These are phyloP conservation scores for Cactoblastis cactorum DNA, from an alignment of 2,888 invertebrate species.

Conservation along the genomic window DNA sequence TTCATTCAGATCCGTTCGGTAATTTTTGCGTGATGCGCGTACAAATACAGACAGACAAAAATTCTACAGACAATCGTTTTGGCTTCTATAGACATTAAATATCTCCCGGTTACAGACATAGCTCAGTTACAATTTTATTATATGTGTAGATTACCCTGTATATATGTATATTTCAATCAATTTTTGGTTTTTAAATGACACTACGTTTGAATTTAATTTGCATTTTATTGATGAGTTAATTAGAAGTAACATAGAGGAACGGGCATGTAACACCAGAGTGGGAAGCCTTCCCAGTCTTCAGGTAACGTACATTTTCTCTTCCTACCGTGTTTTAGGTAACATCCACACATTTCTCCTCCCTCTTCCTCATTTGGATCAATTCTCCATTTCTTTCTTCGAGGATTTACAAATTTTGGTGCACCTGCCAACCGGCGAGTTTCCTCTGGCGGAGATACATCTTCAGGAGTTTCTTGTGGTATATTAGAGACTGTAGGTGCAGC, in stretches of 20 bases:
- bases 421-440: neutral
- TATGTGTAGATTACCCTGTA: too few species aligned
- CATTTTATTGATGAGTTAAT: neutral
- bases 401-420: neutral
- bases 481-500: neutral
- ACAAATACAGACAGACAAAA: too few species aligned
- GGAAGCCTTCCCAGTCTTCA: neutral
- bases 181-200: too few species aligned
- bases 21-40: too few species aligned
- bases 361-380: neutral
- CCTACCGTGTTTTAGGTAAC: neutral
- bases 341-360: neutral
- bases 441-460: neutral
- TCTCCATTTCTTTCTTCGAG: slow-evolving; percentile 1
- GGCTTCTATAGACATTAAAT: too few species aligned
- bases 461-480: neutral
- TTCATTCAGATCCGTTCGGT: too few species aligned
- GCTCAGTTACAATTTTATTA: too few species aligned
- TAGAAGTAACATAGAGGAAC: neutral
- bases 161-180: too few species aligned
- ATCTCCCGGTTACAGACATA: too few species aligned
- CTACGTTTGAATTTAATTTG: neutral
- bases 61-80: too few species aligned
- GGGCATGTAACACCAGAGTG: slow-evolving; percentile 2
- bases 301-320: neutral